Evolutionary conservation across 2,888 invertebrate species (phyloP).

Genomic region (Euzetes globulus): DNA sequence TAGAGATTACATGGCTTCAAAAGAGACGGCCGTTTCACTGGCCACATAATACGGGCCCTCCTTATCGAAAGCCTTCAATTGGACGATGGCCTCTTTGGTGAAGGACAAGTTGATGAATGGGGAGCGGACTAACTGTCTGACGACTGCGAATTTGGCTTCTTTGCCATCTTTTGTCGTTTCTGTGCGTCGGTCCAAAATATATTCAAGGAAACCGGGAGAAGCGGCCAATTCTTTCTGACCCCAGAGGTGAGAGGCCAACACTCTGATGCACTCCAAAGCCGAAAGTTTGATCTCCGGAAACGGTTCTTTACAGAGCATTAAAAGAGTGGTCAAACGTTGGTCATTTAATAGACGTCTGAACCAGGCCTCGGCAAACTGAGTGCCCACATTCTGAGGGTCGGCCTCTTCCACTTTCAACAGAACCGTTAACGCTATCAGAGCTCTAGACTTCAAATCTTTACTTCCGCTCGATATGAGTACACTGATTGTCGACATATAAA

Average conservation of each 20-base stretch:
- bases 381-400: constrained; percentile 49
- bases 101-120: constrained; percentile 52
- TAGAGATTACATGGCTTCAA: constrained; percentile 53
- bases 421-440: constrained; percentile 55
- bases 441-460: constrained; percentile 60
- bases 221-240: constrained; percentile 65
- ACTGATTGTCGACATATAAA: constrained; percentile 57
- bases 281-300: constrained; percentile 68
- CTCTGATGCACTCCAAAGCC: constrained; percentile 59
- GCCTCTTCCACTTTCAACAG: constrained; percentile 41
- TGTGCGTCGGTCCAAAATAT: constrained; percentile 63
- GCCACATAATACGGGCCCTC: constrained; percentile 72
- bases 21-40: constrained; percentile 62
- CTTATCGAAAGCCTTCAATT: constrained; percentile 60
- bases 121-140: constrained; percentile 56
- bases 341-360: constrained; percentile 45
- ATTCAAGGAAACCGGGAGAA: constrained; percentile 66
- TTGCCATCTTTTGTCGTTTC: constrained; percentile 64
- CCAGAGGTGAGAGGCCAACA: constrained; percentile 66
- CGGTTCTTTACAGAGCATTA: constrained; percentile 63
- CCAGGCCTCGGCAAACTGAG: constrained; percentile 52
- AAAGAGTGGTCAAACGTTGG: constrained; percentile 49
- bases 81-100: constrained; percentile 56
- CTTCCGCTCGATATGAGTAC: constrained; percentile 57
- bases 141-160: constrained; percentile 65